Percentiles rank a stretch among this genome's conserved stretches.
Evolutionary conservation across 2,113 vertebrate genomes (phyloP).

Genomic region (Triplophysa siluroides): DNA sequence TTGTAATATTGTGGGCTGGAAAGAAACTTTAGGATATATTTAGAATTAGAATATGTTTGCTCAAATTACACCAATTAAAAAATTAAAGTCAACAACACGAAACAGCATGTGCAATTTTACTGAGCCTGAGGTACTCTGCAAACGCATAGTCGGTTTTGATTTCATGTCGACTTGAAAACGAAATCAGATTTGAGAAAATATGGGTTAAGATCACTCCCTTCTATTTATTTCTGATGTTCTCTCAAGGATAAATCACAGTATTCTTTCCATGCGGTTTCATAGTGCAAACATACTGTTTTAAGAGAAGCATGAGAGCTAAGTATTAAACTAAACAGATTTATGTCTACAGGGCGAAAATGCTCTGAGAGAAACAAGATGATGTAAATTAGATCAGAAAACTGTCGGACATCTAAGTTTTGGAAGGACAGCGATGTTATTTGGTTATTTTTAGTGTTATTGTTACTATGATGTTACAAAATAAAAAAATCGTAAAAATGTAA

Average conservation of each 20-base stretch:
- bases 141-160: background rate
- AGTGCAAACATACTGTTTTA: conserved; percentile 11
- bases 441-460: no score
- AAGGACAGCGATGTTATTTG: no score
- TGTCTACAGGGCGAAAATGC: conserved; percentile 8
- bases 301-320: background rate
- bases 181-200: background rate
- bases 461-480: no score
- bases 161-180: conserved; percentile 3
- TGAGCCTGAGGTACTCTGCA: no score
- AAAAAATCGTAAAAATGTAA: no score
- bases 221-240: background rate
- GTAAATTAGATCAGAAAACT: background rate
- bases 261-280: background rate
- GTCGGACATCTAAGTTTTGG: background rate
- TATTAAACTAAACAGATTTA: conserved; percentile 28
- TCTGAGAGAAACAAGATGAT: conserved; percentile 10
- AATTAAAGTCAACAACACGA: no score
- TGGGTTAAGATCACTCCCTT: background rate
- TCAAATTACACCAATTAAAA: no score
- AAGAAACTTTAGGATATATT: background rate
- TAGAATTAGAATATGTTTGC: no score
- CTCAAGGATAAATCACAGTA: background rate
- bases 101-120: no score
- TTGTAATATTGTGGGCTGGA: background rate